Evolutionary conservation across 2,113 vertebrate genomes (phyloP).

Genomic region (Thomomys bottae): DNA sequence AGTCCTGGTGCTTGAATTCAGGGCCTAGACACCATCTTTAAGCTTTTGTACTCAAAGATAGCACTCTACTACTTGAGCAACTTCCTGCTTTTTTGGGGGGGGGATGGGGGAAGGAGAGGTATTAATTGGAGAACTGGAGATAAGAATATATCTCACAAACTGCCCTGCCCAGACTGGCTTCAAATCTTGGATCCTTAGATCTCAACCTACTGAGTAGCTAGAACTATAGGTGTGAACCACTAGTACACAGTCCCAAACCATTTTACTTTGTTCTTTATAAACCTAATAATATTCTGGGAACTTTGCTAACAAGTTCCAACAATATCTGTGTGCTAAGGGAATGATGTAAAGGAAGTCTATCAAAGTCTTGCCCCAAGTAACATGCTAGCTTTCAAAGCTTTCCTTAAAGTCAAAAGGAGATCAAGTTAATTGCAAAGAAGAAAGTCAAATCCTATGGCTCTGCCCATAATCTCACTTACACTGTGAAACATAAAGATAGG

Average conservation of each 20-base stretch:
- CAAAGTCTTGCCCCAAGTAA: constrained; percentile 37
- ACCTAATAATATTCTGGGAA: constrained; percentile 34
- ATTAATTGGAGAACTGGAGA: too few relatives aligned
- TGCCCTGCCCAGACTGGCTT: too few relatives aligned
- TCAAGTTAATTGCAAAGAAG: constrained; percentile 56
- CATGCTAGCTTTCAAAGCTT: neutral
- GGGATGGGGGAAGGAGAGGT: too few relatives aligned
- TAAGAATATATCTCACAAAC: too few relatives aligned
- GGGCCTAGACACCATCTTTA: neutral
- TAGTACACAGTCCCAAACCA: neutral
- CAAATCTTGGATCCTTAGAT: too few relatives aligned
- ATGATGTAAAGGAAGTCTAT: neutral
- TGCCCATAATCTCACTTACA: neutral
- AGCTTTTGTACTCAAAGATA: too few relatives aligned
- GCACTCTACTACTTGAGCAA: too few relatives aligned
- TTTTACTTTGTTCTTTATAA: constrained; percentile 50
- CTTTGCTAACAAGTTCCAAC: neutral
- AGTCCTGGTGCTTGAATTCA: too few relatives aligned
- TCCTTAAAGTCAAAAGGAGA: constrained; percentile 45
- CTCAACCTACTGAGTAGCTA: too few relatives aligned
- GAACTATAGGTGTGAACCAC: too few relatives aligned
- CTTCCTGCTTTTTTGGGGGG: too few relatives aligned
- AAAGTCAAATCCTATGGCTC: constrained; percentile 56
- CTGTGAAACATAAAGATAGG: constrained; percentile 31
- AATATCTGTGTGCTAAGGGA: neutral